Base-by-base conservation (phyloP, 1,140 invertebrate species). In the Hycleus cichorii region DNA sequence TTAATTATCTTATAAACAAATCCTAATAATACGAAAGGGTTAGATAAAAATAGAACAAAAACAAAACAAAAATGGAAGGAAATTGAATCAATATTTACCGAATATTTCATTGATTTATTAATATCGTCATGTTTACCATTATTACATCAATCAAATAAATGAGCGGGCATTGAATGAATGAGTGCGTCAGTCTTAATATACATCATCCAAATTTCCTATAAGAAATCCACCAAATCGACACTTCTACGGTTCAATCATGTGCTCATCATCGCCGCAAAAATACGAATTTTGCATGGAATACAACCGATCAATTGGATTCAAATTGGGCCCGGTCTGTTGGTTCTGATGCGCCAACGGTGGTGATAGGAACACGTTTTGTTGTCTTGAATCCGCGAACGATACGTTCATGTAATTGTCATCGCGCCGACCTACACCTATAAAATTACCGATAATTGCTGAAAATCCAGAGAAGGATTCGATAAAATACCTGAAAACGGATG, bases 241-340 rank as follows among this genome's bases (percentile, higher is more conserved):
- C 25, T 51, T 64, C 65, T 58, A 69, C 39, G 65, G 63, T 60
- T 73, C 72, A 54, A 67, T 64, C 39, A 60, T 59, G 12, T 54
- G 32, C 18, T 62, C 56, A 27, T 82, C 80, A 50, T 83, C 81
- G 6, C 76, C 77, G 55, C 82, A 79, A 73, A 83, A 83, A 64
- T 83, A 83, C 3, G 80, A 82, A 62, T 76, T 83, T 65, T 83
- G 81, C 82, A 83, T 83, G 39, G 81, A 83, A 59, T 83, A 83
- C 1, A 83, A 69, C 26, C 81, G 74, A 72, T 83, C 82, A 54
- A 83, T 83, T 3, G 82, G 82, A 69, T 83, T 83, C 32, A 32
- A 32, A 32, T 7, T 27, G 81, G 72, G 51, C 77, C 68, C 65
- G 54, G 54, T 45, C 3, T 47, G 43, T 8, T 56, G 57, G 46